Evolutionary conservation across 2,113 vertebrate species (phyloP).

Genomic region (Prionailurus viverrinus): DNA sequence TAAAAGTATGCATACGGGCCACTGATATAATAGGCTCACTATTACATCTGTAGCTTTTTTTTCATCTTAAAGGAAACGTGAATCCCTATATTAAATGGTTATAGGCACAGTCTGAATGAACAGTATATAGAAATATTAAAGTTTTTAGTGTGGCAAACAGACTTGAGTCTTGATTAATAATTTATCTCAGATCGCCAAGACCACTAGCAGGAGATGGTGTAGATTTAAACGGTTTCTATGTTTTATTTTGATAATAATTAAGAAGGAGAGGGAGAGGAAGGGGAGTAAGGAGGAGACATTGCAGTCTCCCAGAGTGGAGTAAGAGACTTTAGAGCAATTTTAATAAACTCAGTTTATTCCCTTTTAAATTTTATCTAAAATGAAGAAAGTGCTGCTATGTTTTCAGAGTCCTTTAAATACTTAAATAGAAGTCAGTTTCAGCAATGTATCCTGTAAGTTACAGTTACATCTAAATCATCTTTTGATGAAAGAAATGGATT

Average conservation of each 20-base stretch:
- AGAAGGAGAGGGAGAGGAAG: neutral
- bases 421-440: neutral
- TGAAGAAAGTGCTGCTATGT: neutral
- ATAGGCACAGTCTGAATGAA: neutral
- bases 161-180: neutral
- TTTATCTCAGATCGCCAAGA: neutral
- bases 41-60: neutral
- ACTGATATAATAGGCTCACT: neutral
- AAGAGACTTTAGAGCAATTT: conserved; percentile 32
- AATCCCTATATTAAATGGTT: neutral
- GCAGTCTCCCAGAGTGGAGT: neutral
- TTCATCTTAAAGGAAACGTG: neutral
- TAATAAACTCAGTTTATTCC: conserved; percentile 12
- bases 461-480: conserved; percentile 47
- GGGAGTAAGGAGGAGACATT: neutral
- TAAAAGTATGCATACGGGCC: neutral
- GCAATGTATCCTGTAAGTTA: neutral
- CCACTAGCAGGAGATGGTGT: neutral
- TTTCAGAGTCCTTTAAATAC: conserved; percentile 15
- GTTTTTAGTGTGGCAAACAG: neutral
- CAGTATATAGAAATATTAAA: neutral
- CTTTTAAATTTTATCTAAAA: conserved; percentile 55
- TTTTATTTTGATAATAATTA: conserved; percentile 42
- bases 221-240: neutral
- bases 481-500: conserved; percentile 50